Evolutionary conservation across 2,113 vertebrate species (phyloP), one percentile per base, ranked within the genome.

Genomic region (Oncorhynchus clarkii): DNA sequence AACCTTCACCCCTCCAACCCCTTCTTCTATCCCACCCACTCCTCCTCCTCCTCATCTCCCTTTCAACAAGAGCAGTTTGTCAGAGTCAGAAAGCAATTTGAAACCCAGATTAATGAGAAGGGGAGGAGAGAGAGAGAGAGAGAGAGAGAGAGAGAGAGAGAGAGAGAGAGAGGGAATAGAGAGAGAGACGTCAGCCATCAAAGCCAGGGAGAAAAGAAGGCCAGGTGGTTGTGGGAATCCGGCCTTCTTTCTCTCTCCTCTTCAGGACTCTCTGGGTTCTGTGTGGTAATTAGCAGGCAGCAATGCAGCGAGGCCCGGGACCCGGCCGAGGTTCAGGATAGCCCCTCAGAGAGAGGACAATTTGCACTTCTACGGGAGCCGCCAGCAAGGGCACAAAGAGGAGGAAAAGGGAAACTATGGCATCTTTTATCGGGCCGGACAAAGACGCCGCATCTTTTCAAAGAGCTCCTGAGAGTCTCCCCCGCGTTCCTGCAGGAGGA

Each of bases 11-110:
- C 80, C 59, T 71, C 76, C 81, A 87, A 48, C 59, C 83, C 39
- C 39, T 45, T 45, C 8, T 45, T 45, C 8, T 45, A 45, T 45
- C 39, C 8, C 39, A 77, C 79, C 82, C 29, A 31, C 31, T 34
- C 31, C 31, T 6, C 31, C 31, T 88, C 86, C 80, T 91, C 85
- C 66, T 88, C 90, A 84, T 77, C 18, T 88, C 89, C 90, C 78
- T 95, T 95, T 95, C 94, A 96, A 95, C 82, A 85, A 90, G 91
- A 94, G 87, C 92, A 90, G 92, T 93, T 94, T 96, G 94, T 93
- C 92, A 85, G 90, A 92, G 89, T 87, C 78, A 82, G 87, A 88
- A 88, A 92, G 96, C 94, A 97, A 97, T 88, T 93, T 93, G 96
- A 97, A 96, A 96, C 96, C 94, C 45, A 69, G 76, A 84, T 90